Percentiles rank a stretch among this genome's conserved stretches.
phyloP scores from a whole-genome alignment of 2,888 invertebrate species.

The Ferdinandea cuprea region DNA sequence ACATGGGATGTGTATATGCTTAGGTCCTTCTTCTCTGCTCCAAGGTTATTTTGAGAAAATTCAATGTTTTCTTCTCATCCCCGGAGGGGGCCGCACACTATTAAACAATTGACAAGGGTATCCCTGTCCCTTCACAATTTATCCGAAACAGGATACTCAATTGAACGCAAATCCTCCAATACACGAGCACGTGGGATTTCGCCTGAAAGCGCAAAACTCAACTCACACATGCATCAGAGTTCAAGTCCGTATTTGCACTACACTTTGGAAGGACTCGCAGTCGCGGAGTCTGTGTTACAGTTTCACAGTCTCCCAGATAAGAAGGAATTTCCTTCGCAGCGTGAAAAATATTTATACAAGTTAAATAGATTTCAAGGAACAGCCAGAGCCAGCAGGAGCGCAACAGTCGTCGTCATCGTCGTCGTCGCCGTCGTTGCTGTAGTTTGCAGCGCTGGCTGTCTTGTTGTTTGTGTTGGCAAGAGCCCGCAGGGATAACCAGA shows the following conservation, averaged over 20 bases:
- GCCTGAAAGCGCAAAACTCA: not conserved
- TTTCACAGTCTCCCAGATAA: not conserved
- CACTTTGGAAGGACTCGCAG: slow-evolving; percentile 19
- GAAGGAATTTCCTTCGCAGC: slow-evolving; percentile 13
- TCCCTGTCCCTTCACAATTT: slow-evolving; percentile 39
- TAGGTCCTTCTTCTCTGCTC: not conserved
- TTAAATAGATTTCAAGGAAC: slow-evolving; percentile 47
- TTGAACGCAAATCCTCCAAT: slow-evolving; percentile 15
- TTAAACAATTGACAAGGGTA: slow-evolving; percentile 45
- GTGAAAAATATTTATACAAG: slow-evolving; percentile 40
- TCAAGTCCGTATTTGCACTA: slow-evolving; percentile 28
- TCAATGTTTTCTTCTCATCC: not conserved
- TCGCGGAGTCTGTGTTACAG: too few species aligned
- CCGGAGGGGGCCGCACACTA: slow-evolving; percentile 2
- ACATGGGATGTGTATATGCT: not conserved
- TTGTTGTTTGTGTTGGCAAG: slow-evolving; percentile 44
- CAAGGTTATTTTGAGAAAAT: not conserved
- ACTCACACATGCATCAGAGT: slow-evolving; percentile 19
- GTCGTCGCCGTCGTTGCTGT: too few species aligned
- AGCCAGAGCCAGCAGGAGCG: slow-evolving; percentile 44
- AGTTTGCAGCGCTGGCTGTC: not conserved
- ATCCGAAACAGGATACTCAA: slow-evolving; percentile 28
- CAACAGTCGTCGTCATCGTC: slow-evolving; percentile 61
- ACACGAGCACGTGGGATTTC: not conserved
- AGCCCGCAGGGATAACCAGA: slow-evolving; percentile 58